Percentiles rank a stretch among this genome's conserved stretches.
These are phyloP conservation scores for Trisateles emortualis DNA, from an alignment of 2,888 invertebrate genomes.

Conservation along the genomic window DNA sequence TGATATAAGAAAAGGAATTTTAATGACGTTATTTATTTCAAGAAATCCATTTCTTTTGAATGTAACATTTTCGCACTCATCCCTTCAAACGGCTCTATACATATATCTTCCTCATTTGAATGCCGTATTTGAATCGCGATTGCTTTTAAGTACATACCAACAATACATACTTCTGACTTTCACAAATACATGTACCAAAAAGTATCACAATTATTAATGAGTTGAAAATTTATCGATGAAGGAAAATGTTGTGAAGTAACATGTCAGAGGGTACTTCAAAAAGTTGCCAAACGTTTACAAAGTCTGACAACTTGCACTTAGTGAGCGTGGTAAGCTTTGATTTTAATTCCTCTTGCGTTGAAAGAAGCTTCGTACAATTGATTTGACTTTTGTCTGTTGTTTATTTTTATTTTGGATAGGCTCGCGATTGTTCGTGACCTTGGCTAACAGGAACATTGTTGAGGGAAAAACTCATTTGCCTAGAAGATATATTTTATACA, in stretches of 20 bases:
- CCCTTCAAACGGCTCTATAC: no score
- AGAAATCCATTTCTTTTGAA: no score
- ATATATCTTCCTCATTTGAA: no score
- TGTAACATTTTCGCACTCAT: no score
- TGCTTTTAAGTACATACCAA: not conserved
- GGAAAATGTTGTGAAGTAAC: not conserved
- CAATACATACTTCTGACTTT: not conserved
- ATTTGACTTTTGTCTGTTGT: not conserved
- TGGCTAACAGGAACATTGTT: no score
- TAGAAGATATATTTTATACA: no score
- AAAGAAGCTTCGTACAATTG: not conserved
- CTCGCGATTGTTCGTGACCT: no score
- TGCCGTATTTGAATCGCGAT: no score
- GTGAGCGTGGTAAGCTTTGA: not conserved
- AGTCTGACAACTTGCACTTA: slow-evolving; percentile 8
- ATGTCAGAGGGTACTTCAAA: slow-evolving; percentile 7
- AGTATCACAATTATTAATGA: not conserved
- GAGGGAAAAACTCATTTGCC: no score
- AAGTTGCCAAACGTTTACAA: slow-evolving; percentile 6
- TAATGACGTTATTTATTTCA: no score
- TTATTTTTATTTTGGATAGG: no score
- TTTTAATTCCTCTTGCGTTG: not conserved
- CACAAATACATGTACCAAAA: not conserved
- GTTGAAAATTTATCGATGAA: not conserved
- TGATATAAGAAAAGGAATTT: no score